These are phyloP conservation scores for Eulithis prunata DNA, from an alignment of 2,888 invertebrate species.

Conservation along the genomic window DNA sequence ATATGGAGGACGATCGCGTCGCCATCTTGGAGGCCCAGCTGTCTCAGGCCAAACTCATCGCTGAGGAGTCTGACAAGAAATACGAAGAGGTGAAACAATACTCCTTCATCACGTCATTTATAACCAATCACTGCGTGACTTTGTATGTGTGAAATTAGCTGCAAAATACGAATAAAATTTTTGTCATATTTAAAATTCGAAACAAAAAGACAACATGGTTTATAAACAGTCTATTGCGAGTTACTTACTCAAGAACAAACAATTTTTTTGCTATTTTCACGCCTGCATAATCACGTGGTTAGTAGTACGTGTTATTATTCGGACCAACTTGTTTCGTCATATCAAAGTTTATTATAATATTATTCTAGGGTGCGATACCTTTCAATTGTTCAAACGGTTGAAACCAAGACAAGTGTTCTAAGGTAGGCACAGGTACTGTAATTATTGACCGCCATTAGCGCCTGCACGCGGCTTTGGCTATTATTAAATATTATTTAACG, in stretches of 20 bases:
- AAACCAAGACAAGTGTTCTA: constrained; percentile 22
- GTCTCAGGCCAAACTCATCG: constrained; percentile 99
- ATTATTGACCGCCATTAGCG: constrained; percentile 15
- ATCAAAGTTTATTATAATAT: constrained; percentile 25
- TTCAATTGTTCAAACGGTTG: constrained; percentile 27
- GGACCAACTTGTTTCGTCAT: constrained; percentile 18
- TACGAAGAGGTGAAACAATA: constrained; percentile 97
- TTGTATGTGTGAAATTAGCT: constrained; percentile 8
- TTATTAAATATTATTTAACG: background rate
- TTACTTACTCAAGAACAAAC: background rate
- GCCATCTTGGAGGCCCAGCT: constrained; percentile 98
- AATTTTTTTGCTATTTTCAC: constrained; percentile 15
- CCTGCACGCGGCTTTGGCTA: background rate
- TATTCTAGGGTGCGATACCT: constrained; percentile 22
- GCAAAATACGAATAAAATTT: background rate
- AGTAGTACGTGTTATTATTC: constrained; percentile 20
- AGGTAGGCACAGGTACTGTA: constrained; percentile 16
- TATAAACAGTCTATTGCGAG: background rate
- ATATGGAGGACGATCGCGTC: constrained; percentile 99
- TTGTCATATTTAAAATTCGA: too few relatives aligned
- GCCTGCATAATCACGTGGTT: constrained; percentile 15
- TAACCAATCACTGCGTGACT: constrained; percentile 15
- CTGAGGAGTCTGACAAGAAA: constrained; percentile 99
- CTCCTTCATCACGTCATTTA: constrained; percentile 51
- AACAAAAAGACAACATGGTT: too few relatives aligned